phyloP scores from a whole-genome alignment of 37 sponge, comb jelly and placozoan species.

The Cliona cf. orientalis region DNA sequence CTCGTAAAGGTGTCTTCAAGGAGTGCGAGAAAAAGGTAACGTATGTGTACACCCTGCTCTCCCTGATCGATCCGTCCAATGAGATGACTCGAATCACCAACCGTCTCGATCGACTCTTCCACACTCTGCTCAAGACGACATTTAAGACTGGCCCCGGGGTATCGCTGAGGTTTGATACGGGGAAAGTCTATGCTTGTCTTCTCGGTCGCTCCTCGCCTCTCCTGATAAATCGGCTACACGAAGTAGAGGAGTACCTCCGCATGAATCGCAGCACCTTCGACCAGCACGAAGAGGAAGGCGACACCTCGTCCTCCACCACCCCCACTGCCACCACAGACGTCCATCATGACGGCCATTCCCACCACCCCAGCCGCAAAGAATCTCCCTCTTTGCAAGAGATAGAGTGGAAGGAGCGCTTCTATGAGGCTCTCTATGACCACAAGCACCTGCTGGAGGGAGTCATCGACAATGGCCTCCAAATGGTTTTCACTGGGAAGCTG shows the following conservation, averaged over 20 bases:
- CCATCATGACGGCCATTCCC: background rate
- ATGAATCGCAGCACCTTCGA: background rate
- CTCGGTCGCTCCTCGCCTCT: constrained; percentile 55
- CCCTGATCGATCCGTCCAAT: constrained; percentile 53
- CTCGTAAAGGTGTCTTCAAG: background rate
- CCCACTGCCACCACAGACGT: background rate
- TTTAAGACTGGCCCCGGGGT: background rate
- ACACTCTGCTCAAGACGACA: constrained; percentile 38
- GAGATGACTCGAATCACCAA: constrained; percentile 37
- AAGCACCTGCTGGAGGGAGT: constrained; percentile 76
- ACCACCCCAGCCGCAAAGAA: background rate
- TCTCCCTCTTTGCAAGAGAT: background rate
- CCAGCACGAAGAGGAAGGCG: background rate
- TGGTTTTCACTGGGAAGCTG: constrained; percentile 65
- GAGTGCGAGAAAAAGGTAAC: constrained; percentile 13
- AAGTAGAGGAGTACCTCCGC: constrained; percentile 70
- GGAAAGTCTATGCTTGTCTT: constrained; percentile 73
- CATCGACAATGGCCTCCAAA: constrained; percentile 69
- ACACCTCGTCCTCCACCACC: background rate
- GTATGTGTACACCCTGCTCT: constrained; percentile 56
- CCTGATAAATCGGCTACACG: constrained; percentile 66
- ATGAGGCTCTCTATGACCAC: constrained; percentile 43
- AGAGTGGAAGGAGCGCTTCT: constrained; percentile 68
- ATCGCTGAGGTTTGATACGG: constrained; percentile 21
- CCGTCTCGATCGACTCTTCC: constrained; percentile 57